These are phyloP conservation scores for Lasioglossum baleicum DNA, from an alignment of 1,140 invertebrate genomes.

Conservation along the genomic window DNA sequence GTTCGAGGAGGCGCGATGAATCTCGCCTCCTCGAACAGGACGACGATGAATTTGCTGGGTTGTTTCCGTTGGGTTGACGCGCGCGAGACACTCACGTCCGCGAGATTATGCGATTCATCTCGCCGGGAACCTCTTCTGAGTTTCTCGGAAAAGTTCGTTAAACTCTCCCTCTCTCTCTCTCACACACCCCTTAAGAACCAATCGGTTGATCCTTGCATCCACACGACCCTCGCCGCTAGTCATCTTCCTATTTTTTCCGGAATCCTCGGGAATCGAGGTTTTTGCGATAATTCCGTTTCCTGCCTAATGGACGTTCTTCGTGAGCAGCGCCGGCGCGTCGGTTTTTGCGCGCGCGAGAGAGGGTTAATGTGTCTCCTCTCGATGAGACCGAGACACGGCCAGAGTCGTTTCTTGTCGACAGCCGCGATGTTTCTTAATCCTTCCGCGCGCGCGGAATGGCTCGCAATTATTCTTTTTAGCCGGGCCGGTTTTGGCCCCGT, in stretches of 20 bases:
- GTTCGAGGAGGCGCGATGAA: constrained; percentile 37
- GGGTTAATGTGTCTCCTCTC: not conserved
- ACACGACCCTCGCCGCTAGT: not conserved
- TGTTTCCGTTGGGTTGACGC: constrained; percentile 29
- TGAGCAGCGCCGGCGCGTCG: not conserved
- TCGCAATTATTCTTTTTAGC: too few relatives aligned
- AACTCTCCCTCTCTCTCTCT: not conserved
- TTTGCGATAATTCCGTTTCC: constrained; percentile 20
- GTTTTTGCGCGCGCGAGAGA: not conserved
- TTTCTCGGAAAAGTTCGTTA: constrained; percentile 38
- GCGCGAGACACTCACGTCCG: constrained; percentile 34
- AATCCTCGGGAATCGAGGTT: not conserved
- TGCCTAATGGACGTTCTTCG: not conserved
- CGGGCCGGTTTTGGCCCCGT: too few relatives aligned
- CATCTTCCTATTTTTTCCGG: constrained; percentile 3
- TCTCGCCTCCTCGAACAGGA: constrained; percentile 22
- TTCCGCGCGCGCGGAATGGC: too few relatives aligned
- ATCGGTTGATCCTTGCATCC: not conserved
- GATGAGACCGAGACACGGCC: not conserved
- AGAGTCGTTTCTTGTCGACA: too few relatives aligned
- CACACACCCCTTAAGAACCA: not conserved
- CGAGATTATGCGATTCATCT: constrained; percentile 44
- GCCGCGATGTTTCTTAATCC: too few relatives aligned
- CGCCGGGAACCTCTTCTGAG: not conserved
- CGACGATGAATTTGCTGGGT: constrained; percentile 39